Base-by-base conservation (phyloP, 1,140 invertebrate species). In the Apis florea region DNA sequence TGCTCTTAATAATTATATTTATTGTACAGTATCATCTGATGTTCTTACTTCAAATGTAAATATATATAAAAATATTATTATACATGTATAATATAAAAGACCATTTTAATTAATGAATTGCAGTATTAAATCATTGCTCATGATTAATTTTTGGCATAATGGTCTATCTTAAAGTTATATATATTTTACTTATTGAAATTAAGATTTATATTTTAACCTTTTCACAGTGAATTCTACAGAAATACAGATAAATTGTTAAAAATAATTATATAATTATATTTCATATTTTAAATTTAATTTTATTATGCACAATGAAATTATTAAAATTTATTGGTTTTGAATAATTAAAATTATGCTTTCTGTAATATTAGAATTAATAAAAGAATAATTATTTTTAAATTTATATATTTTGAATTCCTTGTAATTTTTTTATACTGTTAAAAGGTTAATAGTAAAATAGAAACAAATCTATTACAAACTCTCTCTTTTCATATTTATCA, bases 71-170 rank as follows among this genome's bases (percentile, higher is more conserved):
- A 67, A 83, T 26, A 63, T 74, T 75, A 88, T 83, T 81, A 76
- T 81, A 73, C 74, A 73, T 67, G 70, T 85, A 54, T 85, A 84
- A 71, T 82, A 78, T 78, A 80, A 70, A 56, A 74, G 17, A 72
- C 47, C 21, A 81, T 17, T 76, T 76, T 53, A 54, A 86, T 58
- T 94, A 49, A 94, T 89, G 89, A 95, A 95, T 93, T 79, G 10
- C 31, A 59, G 56, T 77, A 84, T 83, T 77, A 84, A 86, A 80
- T 67, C 68, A 26, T 79, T 79, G 67, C 69, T 79, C 31, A 75
- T 13, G 54, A 82, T 85, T 15, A 54, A 47, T 63, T 13, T 24
- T 72, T 9, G 67, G 15, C 21, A 40, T 59, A 61, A 66, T 47
- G 47, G 56, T 53, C 26, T 69, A 31, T 19, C n/a, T 73, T 74